A percentile compares a stretch with the other conserved stretches of the same genome.
These are phyloP conservation scores for Drosophila baimaii DNA, from an alignment of 1,140 invertebrate genomes.

Conservation along the genomic window DNA sequence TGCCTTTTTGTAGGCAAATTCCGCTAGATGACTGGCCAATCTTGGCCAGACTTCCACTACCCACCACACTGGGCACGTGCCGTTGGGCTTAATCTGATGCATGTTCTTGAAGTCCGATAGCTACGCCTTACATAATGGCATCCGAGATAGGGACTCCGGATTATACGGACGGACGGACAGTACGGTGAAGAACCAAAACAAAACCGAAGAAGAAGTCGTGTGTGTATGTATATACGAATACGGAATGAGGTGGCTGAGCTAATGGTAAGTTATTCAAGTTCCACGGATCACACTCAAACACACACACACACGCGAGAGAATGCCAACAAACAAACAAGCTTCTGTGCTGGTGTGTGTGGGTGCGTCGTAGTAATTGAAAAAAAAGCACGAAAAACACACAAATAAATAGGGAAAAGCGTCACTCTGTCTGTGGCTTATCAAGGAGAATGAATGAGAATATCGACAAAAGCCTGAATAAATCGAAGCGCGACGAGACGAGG, in stretches of 20 bases:
- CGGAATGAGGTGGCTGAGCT: neutral
- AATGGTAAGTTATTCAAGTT: constrained; percentile 17
- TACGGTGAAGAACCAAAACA: constrained; percentile 27
- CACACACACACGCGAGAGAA: neutral
- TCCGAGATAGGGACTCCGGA: constrained; percentile 5
- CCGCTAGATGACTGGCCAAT: constrained; percentile 26
- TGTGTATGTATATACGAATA: constrained; percentile 6
- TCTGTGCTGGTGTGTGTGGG: constrained; percentile 27
- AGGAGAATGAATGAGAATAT: constrained; percentile 32
- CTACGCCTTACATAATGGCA: constrained; percentile 25
- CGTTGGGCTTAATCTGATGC: constrained; percentile 29
- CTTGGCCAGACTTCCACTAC: constrained; percentile 25
- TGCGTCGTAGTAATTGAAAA: constrained; percentile 54
- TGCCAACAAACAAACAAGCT: constrained; percentile 38
- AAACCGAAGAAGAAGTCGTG: constrained; percentile 4
- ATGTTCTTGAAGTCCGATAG: constrained; percentile 18
- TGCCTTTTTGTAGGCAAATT: constrained; percentile 1
- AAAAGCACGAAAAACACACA: constrained; percentile 20
- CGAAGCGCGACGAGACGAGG: neutral
- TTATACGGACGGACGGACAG: neutral
- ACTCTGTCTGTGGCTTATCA: constrained; percentile 71
- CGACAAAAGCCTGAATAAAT: neutral
- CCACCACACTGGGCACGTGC: constrained; percentile 19
- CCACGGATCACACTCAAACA: constrained; percentile 6
- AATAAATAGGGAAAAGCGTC: constrained; percentile 38